Evolutionary conservation across 2,797 vertebrate genomes (phyloP), one percentile per base, ranked within the genome.

Genomic region (Aulostomus chinensis): DNA sequence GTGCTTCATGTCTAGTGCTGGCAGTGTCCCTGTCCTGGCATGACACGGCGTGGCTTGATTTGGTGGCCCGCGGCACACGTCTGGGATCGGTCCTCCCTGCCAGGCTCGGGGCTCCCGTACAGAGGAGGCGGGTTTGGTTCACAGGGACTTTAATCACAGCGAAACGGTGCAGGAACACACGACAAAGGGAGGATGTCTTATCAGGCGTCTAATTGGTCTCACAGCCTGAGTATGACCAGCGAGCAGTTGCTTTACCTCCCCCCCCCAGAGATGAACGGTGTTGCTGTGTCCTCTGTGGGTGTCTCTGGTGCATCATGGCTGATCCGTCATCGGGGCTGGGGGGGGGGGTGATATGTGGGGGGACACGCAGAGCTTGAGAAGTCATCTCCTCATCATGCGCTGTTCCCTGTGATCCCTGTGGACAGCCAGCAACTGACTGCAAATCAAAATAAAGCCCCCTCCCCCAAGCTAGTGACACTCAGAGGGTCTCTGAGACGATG

Each of bases 1-100:
- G 73, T 73, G 76, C 46, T 58, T 60, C 60, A 68, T 72, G 81
- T 76, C 70, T 70, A 10, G 57, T 50, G 78, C 73, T 88, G 84
- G 77, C 82, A 67, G 65, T 18, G 51, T 51, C 54, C 32, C 58
- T 51, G 36, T 32, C 50, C 72, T 67, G 67, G 66, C 69, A 7
- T 47, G 51, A 47, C 59, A n/a, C 0, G 38, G 35, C 51, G 38
- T 65, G 71, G 66, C 68, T 61, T 13, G 57, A n/a, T 49, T 51
- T 18, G 48, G 25, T 51, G 13, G 41, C 68, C 52, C 53, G 18
- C 16, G 18, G 67, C 45, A 46, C 52, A 46, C 52, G 36, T 53
- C 55, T 76, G 77, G 57, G 52, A 24, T 55, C 1, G 9, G 31
- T 13, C 11, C 21, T n/a, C 24, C 1, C 46, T 18, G 54, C 38